Base-by-base conservation (phyloP, 2,113 vertebrate species). In the Rutilus rutilus region DNA sequence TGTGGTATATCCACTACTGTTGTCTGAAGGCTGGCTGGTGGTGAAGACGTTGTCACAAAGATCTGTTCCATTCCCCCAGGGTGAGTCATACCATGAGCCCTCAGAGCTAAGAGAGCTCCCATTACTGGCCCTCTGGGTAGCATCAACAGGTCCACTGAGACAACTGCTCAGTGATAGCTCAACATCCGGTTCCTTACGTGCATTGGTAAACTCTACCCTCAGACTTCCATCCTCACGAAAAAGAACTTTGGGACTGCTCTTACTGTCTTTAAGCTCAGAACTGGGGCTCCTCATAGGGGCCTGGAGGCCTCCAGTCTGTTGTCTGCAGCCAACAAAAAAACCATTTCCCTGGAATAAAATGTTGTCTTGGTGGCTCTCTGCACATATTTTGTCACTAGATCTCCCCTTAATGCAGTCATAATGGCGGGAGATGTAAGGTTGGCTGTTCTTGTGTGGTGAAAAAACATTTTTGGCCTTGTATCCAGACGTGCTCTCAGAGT, bases 71-170 rank as follows among this genome's bases (percentile, higher is more conserved):
- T 91, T 92, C 62, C 97, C 97, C 97, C 97, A 98, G 0, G 97
- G 97, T 0, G 95, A 97, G 89, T 99, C 97, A 78, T 97, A 98
- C 97, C 97, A 98, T 21, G 97, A 99, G 6, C 95, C 95, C 83
- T 98, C 97, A 0, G 97, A 99, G 90, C 97, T 99, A 57, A 98
- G 92, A 0, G 96, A 98, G 90, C 97, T 97, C 75, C 97, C 97
- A 89, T 97, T 97, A 88, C 97, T 98, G 84, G 96, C 97, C 71
- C 95, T 94, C 54, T 95, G 94, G 47, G 90, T 92, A 5, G 93
- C 91, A 76, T 95, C 94, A 0, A 93, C 86, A 5, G 93, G 86
- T 1, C 92, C 89, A 33, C 78, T 1, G 91, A 84, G 83, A 60
- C 89, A 0, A 92, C 86, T 19, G 91, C 90, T 0, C 91, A 83